A percentile compares a stretch with the other conserved stretches of the same genome.
Conservation (phyloP, 2,113 vertebrate species). For the Psophia crepitans region DNA sequence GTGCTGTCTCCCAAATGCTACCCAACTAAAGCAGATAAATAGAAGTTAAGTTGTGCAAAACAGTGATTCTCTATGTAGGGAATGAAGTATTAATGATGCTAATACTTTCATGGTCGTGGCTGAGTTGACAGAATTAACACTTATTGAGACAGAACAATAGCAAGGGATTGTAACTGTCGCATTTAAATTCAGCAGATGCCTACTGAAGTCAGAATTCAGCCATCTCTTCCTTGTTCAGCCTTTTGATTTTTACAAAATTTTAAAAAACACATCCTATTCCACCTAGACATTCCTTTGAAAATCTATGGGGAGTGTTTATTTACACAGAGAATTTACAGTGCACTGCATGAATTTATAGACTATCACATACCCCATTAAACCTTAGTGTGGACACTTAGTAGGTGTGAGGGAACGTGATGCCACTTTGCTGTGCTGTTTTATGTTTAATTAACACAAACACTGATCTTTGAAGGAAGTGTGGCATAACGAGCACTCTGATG, state of each 20-base stretch:
- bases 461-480: background rate
- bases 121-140: background rate
- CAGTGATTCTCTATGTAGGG: background rate
- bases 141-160: background rate
- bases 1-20: background rate
- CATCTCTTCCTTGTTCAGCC: background rate
- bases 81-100: background rate
- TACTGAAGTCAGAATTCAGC: background rate
- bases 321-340: background rate
- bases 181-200: background rate
- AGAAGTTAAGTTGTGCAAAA: background rate
- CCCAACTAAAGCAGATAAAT: background rate
- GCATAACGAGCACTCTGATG: background rate
- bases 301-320: background rate
- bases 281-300: background rate
- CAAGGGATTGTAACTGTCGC: background rate
- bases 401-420: background rate
- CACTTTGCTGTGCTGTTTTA: background rate
- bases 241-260: background rate
- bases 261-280: background rate
- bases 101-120: background rate
- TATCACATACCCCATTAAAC: slow-evolving; percentile 16
- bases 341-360: background rate
- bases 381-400: background rate
- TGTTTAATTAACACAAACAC: slow-evolving; percentile 33